phyloP scores from a whole-genome alignment of 2,113 vertebrate genomes.

The Syrmaticus mikado region DNA sequence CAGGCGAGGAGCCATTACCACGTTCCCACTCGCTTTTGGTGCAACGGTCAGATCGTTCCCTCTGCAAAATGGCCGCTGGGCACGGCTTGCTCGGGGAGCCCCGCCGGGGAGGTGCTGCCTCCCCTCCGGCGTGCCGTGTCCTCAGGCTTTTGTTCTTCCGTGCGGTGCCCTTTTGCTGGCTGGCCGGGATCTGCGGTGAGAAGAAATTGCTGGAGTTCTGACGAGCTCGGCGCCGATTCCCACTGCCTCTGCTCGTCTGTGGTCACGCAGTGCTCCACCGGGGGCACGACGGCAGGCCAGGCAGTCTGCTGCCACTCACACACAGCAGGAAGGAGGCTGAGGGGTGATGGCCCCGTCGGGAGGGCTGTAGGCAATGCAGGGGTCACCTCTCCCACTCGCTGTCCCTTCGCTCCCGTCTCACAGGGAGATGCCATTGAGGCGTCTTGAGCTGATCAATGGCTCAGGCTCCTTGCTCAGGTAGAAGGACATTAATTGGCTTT shows the following conservation, averaged over 20 bases:
- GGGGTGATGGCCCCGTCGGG: neutral
- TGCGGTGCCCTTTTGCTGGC: fast-evolving
- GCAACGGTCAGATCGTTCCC: slow-evolving; percentile 62
- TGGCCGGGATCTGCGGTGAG: neutral
- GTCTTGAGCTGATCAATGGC: neutral
- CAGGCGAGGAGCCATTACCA: slow-evolving; percentile 38
- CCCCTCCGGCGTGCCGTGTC: neutral
- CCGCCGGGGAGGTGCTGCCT: neutral
- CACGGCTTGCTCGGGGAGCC: neutral
- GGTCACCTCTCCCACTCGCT: fast-evolving
- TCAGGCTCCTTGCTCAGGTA: neutral
- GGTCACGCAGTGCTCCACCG: neutral
- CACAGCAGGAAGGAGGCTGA: neutral
- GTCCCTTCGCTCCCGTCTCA: neutral
- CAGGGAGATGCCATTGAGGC: neutral
- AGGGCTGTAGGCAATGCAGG: neutral
- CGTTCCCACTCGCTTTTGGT: slow-evolving; percentile 67
- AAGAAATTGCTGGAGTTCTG: neutral
- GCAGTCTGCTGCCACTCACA: neutral
- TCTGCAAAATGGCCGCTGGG: slow-evolving; percentile 69
- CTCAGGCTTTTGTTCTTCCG: neutral
- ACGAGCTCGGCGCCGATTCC: neutral
- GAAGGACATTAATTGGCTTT: neutral
- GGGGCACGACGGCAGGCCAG: fast-evolving
- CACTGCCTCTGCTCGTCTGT: fast-evolving